Conservation (phyloP, 2,113 vertebrate species). For the Antigone vipio region DNA sequence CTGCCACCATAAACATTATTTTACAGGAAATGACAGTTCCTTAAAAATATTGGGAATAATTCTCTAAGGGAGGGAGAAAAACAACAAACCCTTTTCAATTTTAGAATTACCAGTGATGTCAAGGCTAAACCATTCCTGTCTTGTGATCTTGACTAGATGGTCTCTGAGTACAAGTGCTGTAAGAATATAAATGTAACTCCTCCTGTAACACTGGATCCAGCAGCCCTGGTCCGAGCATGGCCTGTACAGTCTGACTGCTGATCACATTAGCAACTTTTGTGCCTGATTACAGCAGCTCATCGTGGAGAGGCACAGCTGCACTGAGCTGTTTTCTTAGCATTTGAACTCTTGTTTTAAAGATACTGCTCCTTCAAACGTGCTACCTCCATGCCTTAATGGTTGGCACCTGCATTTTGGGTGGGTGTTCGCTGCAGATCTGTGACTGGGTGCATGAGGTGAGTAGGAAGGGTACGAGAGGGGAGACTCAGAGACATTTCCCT, state of each 20-base stretch:
- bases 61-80: constrained; percentile 49
- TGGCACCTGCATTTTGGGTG: neutral
- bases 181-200: neutral
- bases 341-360: neutral
- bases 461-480: neutral
- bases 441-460: neutral
- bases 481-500: neutral
- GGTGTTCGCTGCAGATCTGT: neutral
- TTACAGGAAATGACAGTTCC: constrained; percentile 64
- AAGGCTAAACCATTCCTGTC: constrained; percentile 54
- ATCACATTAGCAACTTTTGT: neutral
- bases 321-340: neutral
- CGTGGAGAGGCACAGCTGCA: neutral
- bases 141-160: constrained; percentile 23
- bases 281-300: neutral
- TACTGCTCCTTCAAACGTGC: accelerated
- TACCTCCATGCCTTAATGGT: accelerated
- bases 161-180: neutral
- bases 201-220: neutral
- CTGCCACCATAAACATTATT: constrained; percentile 60
- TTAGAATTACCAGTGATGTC: constrained; percentile 56
- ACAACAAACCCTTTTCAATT: constrained; percentile 54
- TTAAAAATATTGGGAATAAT: constrained; percentile 61
- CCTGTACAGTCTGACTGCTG: neutral
- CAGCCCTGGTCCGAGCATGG: neutral